Base-by-base conservation (phyloP, 1,140 invertebrate species). In the Watersipora subatra region DNA sequence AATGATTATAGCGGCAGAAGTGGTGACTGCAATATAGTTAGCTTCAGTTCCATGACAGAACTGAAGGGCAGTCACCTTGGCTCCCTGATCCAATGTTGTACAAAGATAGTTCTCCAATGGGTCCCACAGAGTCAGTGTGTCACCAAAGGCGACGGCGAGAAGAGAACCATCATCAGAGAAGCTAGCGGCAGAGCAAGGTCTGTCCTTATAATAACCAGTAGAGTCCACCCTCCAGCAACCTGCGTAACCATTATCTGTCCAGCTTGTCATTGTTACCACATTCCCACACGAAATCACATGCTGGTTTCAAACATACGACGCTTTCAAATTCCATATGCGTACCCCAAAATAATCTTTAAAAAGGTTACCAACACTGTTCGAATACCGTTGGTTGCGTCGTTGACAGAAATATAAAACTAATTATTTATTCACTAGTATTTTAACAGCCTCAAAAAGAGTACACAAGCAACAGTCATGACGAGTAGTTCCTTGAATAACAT, bases 81-180 rank as follows among this genome's bases (percentile, higher is more conserved):
- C 64, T 1, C 67, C 65, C 66, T 69, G 73, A 27, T 68, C 70
- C 15, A 82, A 66, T 1, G 73, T 81, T 66, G 83, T 83, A 71
- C 84, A 84, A 7, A 88, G 73, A 22, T 82, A 76, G 68, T 61
- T 76, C 1, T 68, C 83, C 22, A 78, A 73, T 1, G 80, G 76
- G 34, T 76, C 82, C 87, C 88, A 91, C 25, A 89, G 73, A 2
- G 88, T 90, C 26, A 90, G 72, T 57, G 81, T 84, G n/a, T 83
- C 81, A 26, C 80, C 84, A 81, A 89, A 92, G 7, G 83, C 84
- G 24, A 88, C 86, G 25, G 84, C 88, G 22, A 92, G 70, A 20
- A 90, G 71, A 0, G 89, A 90, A 28, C 87, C 88, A 80, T 92
- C 90, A 57, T 84, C 79, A 0, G 88, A 87, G 74, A 90, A 91